Evolutionary conservation across 2,797 vertebrate genomes (phyloP).

Genomic region (Mormyrops boulengeri): DNA sequence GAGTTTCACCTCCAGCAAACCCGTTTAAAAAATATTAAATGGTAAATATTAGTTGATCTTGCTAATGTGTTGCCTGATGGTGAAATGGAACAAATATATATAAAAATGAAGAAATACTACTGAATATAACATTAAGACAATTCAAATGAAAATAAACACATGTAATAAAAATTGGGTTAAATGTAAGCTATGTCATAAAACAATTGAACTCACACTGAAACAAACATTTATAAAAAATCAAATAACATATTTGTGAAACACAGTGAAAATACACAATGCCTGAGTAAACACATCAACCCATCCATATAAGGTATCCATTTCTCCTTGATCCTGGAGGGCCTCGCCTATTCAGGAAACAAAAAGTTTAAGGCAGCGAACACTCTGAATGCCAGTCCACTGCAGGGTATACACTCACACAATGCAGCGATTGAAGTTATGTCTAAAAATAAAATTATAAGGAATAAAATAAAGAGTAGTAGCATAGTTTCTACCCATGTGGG

Average conservation of each 20-base stretch:
- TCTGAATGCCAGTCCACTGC: not conserved
- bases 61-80: not conserved
- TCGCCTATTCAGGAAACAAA: not conserved
- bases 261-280: not conserved
- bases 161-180: not conserved
- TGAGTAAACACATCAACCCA: not conserved
- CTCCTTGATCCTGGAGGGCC: not conserved
- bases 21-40: not conserved
- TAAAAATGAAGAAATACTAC: too few relatives aligned
- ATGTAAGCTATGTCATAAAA: not conserved
- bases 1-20: not conserved
- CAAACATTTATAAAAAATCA: not conserved
- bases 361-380: not conserved
- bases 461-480: not conserved
- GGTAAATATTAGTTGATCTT: not conserved
- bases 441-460: not conserved
- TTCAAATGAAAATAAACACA: not conserved
- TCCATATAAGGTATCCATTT: not conserved
- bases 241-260: not conserved
- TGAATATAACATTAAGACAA: too few relatives aligned
- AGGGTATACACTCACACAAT: not conserved
- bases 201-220: not conserved
- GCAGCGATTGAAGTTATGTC: not conserved
- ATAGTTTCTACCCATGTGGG: not conserved
- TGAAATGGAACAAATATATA: not conserved